Evolutionary conservation across 2,797 vertebrate genomes (phyloP).

Genomic region (Microchirus variegatus): DNA sequence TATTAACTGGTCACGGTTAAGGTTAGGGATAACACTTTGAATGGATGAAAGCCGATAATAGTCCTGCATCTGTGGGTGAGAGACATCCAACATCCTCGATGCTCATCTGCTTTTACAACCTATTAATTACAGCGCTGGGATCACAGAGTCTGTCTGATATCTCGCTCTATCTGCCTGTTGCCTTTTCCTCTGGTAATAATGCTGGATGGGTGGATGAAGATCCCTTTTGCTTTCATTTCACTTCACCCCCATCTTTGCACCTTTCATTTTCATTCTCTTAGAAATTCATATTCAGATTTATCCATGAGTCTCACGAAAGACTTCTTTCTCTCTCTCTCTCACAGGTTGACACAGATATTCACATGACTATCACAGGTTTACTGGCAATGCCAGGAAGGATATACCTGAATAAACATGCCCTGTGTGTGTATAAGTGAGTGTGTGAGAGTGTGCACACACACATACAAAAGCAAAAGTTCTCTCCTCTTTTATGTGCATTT

Average conservation of each 20-base stretch:
- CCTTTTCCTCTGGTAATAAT: conserved; percentile 5
- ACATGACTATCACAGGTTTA: conserved; percentile 58
- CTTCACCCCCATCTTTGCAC: not conserved
- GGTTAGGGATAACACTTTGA: too few relatives aligned
- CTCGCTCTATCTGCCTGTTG: conserved; percentile 24
- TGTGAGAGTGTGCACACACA: not conserved
- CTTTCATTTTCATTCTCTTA: conserved; percentile 28
- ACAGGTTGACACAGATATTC: conserved; percentile 35
- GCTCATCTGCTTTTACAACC: conserved; percentile 74
- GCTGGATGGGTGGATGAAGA: not conserved
- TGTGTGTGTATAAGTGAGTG: conserved; percentile 13
- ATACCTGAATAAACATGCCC: conserved; percentile 83
- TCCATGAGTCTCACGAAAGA: not conserved
- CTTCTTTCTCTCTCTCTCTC: conserved; percentile 5
- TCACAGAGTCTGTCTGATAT: conserved; percentile 50
- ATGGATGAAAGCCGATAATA: too few relatives aligned
- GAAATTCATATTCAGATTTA: too few relatives aligned
- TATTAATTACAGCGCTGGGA: conserved; percentile 73
- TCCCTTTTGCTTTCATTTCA: conserved; percentile 36
- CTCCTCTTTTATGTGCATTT: conserved; percentile 4
- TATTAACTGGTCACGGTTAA: too few relatives aligned
- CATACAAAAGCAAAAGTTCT: conserved; percentile 5
- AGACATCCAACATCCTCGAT: conserved; percentile 62
- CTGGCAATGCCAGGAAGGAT: conserved; percentile 78
- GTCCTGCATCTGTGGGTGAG: conserved; percentile 16